Conservation (phyloP, 2,888 invertebrate species). For the Agapostemon virescens region DNA sequence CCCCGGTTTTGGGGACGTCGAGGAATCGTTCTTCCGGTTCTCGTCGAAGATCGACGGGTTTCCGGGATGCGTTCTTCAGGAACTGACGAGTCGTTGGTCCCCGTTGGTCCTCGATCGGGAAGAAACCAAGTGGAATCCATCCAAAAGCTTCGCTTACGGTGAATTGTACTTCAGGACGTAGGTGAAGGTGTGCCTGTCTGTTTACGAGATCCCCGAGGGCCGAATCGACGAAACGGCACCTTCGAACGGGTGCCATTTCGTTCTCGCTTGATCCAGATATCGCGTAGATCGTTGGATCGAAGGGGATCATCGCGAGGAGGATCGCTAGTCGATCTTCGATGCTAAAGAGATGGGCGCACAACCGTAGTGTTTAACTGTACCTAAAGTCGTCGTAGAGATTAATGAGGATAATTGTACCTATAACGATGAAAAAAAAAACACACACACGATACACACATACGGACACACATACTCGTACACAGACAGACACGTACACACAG, state of each 20-base stretch:
- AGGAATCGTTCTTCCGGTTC: neutral
- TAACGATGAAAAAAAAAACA: conserved; percentile 21
- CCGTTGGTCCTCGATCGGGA: conserved; percentile 64
- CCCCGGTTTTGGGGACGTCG: neutral
- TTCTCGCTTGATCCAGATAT: neutral
- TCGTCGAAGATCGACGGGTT: neutral
- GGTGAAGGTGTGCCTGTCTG: conserved; percentile 74
- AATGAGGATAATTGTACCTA: conserved; percentile 66
- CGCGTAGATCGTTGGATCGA: neutral
- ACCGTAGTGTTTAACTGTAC: conserved; percentile 67
- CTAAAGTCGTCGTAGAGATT: conserved; percentile 68
- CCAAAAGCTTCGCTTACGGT: conserved; percentile 79
- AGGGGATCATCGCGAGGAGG: neutral
- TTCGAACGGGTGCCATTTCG: neutral
- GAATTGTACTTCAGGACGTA: conserved; percentile 77
- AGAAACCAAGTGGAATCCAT: conserved; percentile 77
- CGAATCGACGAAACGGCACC: conserved; percentile 19
- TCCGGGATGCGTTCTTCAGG: neutral
- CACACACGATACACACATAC: neutral
- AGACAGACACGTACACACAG: too few species aligned
- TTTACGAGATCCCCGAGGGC: conserved; percentile 55
- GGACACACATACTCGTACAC: neutral
- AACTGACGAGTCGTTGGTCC: neutral
- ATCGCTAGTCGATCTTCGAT: conserved; percentile 48
- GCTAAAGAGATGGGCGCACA: conserved; percentile 67